Percentiles rank a stretch among this genome's conserved stretches.
Evolutionary conservation across 2,113 vertebrate genomes (phyloP).

Genomic region (Abramis brama): DNA sequence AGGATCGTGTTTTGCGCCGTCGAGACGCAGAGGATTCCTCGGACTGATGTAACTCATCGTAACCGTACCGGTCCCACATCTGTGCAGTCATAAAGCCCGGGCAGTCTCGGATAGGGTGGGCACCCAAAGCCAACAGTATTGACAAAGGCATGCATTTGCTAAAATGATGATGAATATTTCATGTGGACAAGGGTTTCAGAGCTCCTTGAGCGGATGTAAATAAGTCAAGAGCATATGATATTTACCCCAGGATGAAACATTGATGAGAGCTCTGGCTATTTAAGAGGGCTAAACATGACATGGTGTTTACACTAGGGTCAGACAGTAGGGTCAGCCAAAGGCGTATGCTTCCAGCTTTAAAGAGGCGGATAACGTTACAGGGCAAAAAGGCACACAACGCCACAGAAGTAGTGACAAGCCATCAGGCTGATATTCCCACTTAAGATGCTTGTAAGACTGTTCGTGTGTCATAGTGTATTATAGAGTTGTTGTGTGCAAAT

Average conservation of each 20-base stretch:
- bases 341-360: constrained; percentile 75
- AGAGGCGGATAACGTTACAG: constrained; percentile 75
- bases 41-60: constrained; percentile 61
- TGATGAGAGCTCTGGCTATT: constrained; percentile 80
- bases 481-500: too few relatives aligned
- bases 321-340: constrained; percentile 77
- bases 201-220: constrained; percentile 81
- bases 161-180: constrained; percentile 83
- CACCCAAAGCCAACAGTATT: constrained; percentile 69
- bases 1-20: constrained; percentile 64
- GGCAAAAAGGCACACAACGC: constrained; percentile 58
- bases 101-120: constrained; percentile 54
- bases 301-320: constrained; percentile 84
- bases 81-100: constrained; percentile 56
- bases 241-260: constrained; percentile 83
- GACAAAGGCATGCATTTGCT: constrained; percentile 80
- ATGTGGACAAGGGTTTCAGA: constrained; percentile 80
- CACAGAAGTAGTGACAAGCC: constrained; percentile 52
- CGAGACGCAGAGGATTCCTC: constrained; percentile 36
- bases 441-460: constrained; percentile 34
- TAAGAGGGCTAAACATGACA: constrained; percentile 82
- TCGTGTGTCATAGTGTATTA: neutral
- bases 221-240: constrained; percentile 85
- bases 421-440: constrained; percentile 50
- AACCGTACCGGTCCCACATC: constrained; percentile 56